Conservation (phyloP, 2,113 vertebrate genomes). For the Varanus komodoensis region DNA sequence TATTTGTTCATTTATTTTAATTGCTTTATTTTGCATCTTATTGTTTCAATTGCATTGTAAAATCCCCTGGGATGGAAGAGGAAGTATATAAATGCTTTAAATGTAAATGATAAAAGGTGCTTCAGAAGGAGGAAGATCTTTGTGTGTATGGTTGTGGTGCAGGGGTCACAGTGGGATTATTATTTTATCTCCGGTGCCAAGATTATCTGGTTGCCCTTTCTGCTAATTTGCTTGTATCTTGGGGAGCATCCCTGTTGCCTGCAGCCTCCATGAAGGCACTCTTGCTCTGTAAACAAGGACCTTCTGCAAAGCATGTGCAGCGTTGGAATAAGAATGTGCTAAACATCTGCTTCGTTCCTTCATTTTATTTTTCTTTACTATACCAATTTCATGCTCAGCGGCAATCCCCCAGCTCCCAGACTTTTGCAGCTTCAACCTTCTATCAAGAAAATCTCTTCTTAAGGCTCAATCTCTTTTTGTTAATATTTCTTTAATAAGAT, state of each 20-base stretch:
- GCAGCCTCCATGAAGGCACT: too few species aligned
- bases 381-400: not conserved
- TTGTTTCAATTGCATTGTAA: not conserved
- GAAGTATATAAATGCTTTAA: not conserved
- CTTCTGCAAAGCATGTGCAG: not conserved
- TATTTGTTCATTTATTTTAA: not conserved
- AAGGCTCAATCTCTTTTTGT: slow-evolving; percentile 53
- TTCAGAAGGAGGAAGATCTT: not conserved
- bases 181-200: not conserved
- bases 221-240: not conserved
- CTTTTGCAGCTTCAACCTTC: slow-evolving; percentile 32
- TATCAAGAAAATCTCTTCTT: slow-evolving; percentile 45
- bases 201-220: not conserved
- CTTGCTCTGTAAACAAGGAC: not conserved
- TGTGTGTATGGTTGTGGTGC: not conserved
- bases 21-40: not conserved
- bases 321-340: not conserved
- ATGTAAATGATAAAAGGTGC: not conserved
- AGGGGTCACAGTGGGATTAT: too few species aligned
- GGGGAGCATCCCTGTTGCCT: too few species aligned
- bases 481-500: slow-evolving; percentile 64
- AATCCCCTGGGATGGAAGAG: not conserved
- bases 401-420: slow-evolving; percentile 24
- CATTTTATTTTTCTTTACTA: not conserved
- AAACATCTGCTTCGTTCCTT: not conserved